phyloP scores from a whole-genome alignment of 2,797 vertebrate genomes.

The Caiman crocodilus region DNA sequence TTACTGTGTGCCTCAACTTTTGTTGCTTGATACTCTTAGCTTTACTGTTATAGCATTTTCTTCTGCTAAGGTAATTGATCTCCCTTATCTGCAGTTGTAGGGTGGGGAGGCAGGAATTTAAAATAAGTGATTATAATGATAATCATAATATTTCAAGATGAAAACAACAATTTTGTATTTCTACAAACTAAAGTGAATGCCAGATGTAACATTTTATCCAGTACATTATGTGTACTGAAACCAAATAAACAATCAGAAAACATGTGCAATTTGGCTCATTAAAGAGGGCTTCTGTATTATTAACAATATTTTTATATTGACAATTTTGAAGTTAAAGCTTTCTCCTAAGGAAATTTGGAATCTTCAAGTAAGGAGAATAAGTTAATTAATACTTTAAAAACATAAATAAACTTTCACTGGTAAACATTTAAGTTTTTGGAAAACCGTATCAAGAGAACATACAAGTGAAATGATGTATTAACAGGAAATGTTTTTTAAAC shows the following conservation, averaged over 20 bases:
- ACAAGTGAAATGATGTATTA: constrained; percentile 11
- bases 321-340: neutral
- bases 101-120: neutral
- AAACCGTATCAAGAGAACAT: neutral
- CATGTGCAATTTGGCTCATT: neutral
- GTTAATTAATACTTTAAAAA: neutral
- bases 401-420: constrained; percentile 25
- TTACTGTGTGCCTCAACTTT: neutral
- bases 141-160: neutral
- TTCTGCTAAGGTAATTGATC: neutral
- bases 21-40: neutral
- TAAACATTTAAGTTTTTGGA: neutral
- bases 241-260: constrained; percentile 21
- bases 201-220: neutral
- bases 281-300: neutral
- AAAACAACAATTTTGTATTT: neutral
- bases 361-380: constrained; percentile 14
- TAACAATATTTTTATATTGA: neutral
- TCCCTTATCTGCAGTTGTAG: neutral
- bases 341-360: constrained; percentile 37
- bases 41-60: neutral
- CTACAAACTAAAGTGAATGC: neutral
- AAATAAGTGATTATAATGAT: neutral
- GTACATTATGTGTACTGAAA: neutral
- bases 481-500: neutral